phyloP scores from a whole-genome alignment of 2,888 invertebrate genomes.

The Apodemia duryi region DNA sequence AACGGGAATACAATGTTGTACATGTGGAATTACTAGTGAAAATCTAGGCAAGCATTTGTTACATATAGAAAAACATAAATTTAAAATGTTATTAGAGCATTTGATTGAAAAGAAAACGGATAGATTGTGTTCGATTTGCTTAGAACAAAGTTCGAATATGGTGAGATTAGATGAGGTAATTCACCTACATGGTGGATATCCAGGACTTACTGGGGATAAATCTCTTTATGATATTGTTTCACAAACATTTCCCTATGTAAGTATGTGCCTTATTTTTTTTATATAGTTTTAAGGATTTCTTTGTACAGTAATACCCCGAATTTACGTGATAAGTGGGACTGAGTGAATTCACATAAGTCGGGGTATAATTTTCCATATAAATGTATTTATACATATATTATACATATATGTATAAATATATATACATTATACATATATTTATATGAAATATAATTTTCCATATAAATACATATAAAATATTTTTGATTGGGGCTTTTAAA shows the following conservation, averaged over 20 bases:
- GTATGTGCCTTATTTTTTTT: slow-evolving; percentile 33
- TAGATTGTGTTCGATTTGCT: slow-evolving; percentile 54
- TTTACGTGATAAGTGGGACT: too few relatives aligned
- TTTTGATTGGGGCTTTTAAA: too few relatives aligned
- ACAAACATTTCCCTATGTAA: slow-evolving; percentile 58
- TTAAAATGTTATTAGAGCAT: slow-evolving; percentile 50
- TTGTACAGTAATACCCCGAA: too few relatives aligned
- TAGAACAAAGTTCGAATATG: slow-evolving; percentile 45
- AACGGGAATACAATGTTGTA: slow-evolving; percentile 46
- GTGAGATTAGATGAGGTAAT: slow-evolving; percentile 46
- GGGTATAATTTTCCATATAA: too few relatives aligned
- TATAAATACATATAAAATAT: too few relatives aligned
- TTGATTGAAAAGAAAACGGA: slow-evolving; percentile 51
- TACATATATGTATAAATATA: too few relatives aligned
- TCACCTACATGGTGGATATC: slow-evolving; percentile 56
- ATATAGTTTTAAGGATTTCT: slow-evolving; percentile 1
- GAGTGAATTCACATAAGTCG: too few relatives aligned
- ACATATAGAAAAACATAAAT: slow-evolving; percentile 67
- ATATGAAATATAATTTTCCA: too few relatives aligned
- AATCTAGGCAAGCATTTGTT: slow-evolving; percentile 47
- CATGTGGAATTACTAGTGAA: slow-evolving; percentile 43
- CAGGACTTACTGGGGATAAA: slow-evolving; percentile 53
- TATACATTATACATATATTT: too few relatives aligned
- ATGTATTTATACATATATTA: too few relatives aligned
- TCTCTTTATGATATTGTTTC: slow-evolving; percentile 48